Percentiles rank a stretch among this genome's conserved stretches.
phyloP scores from a whole-genome alignment of 1,140 invertebrate species.

The Helicoverpa zea region DNA sequence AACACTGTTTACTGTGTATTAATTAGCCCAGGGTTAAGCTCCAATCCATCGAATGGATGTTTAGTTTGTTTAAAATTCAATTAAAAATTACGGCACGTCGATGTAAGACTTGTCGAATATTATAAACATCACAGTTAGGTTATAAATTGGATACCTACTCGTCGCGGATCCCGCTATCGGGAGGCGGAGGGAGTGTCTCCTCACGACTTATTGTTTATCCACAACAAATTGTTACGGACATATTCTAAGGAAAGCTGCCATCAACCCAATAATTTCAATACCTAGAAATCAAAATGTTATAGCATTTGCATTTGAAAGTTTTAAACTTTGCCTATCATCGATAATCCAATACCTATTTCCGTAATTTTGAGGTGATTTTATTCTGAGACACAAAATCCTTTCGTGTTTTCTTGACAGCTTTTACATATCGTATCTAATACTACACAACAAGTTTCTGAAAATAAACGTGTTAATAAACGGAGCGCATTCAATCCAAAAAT shows the following conservation, averaged over 20 bases:
- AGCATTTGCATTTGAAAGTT: not conserved
- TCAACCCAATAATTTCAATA: slow-evolving; percentile 40
- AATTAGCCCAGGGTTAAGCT: too few species aligned
- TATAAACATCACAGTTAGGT: slow-evolving; percentile 73
- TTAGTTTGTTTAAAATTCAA: too few species aligned
- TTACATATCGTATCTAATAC: too few species aligned
- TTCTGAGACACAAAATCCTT: too few species aligned
- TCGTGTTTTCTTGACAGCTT: too few species aligned
- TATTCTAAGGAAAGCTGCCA: slow-evolving; percentile 68
- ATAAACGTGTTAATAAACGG: too few species aligned
- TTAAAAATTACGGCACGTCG: not conserved
- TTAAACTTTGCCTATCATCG: not conserved
- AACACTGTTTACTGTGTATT: not conserved
- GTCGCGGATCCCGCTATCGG: slow-evolving; percentile 73
- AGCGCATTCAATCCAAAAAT: too few species aligned
- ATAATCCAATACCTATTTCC: too few species aligned
- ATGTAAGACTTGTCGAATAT: slow-evolving; percentile 14
- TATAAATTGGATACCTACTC: slow-evolving; percentile 71
- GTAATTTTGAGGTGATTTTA: too few species aligned
- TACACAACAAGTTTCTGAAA: too few species aligned
- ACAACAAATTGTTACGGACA: slow-evolving; percentile 72
- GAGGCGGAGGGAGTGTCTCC: slow-evolving; percentile 64
- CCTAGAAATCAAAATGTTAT: slow-evolving; percentile 50
- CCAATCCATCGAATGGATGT: too few species aligned
- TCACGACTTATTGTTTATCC: slow-evolving; percentile 82